phyloP scores from a whole-genome alignment of 2,888 invertebrate species.

The Drosophila rellima region DNA sequence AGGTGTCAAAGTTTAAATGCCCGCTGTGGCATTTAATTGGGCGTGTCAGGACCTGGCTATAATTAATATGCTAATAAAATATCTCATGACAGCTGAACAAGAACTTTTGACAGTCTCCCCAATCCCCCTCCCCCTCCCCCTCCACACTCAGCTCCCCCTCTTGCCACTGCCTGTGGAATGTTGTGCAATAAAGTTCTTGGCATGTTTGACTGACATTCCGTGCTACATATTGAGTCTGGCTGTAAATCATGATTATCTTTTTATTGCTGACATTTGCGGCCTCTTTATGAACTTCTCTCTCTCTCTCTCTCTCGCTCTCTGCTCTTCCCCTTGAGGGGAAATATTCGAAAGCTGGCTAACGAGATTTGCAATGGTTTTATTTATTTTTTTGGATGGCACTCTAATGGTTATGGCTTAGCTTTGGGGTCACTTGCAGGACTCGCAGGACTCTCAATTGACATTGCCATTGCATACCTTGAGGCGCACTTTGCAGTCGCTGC shows the following conservation, averaged over 20 bases:
- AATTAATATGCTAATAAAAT: constrained; percentile 69
- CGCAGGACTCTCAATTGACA: constrained; percentile 11
- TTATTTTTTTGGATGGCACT: constrained; percentile 26
- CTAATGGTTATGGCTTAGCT: constrained; percentile 59
- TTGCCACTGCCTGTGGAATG: constrained; percentile 33
- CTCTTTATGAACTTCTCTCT: constrained; percentile 55
- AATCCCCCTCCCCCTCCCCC: neutral
- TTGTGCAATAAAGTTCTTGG: constrained; percentile 57
- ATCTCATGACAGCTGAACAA: constrained; percentile 61
- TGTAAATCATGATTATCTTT: constrained; percentile 73
- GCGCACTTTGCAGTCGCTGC: constrained; percentile 31
- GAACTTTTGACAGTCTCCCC: constrained; percentile 48
- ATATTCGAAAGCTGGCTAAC: constrained; percentile 52
- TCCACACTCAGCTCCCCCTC: neutral
- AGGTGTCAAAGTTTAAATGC: constrained; percentile 60
- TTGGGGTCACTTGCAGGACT: constrained; percentile 4
- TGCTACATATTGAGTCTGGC: constrained; percentile 58
- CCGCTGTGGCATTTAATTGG: constrained; percentile 46
- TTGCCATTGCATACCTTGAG: constrained; percentile 57
- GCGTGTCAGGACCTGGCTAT: constrained; percentile 45
- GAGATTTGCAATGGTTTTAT: constrained; percentile 70
- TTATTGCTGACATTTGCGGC: constrained; percentile 66
- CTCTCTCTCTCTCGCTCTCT: neutral
- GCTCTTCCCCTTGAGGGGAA: neutral
- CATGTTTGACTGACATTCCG: constrained; percentile 60